Evolutionary conservation across 1,140 invertebrate genomes (phyloP).

Genomic region (Bombus vancouverensis): DNA sequence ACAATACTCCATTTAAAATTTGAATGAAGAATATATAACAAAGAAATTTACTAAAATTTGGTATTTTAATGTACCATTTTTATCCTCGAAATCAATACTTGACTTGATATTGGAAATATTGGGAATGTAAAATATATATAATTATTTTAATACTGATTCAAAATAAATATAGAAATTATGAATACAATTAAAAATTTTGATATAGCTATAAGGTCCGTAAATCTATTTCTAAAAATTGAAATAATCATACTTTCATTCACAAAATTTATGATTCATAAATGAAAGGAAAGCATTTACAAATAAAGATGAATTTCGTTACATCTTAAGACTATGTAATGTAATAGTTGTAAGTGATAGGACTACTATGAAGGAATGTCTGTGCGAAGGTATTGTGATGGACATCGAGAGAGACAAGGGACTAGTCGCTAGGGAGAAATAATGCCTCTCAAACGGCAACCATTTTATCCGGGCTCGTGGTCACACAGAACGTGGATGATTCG

Average conservation of each 20-base stretch:
- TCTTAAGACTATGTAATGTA: not conserved
- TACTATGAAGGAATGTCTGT: not conserved
- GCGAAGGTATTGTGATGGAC: not conserved
- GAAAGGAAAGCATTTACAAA: not conserved
- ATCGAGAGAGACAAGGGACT: not conserved
- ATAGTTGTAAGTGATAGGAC: not conserved
- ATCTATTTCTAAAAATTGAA: not conserved
- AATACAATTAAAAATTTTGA: not conserved
- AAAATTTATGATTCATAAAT: not conserved
- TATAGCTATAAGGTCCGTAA: not conserved
- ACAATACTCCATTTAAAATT: too few relatives aligned
- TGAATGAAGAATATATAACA: too few relatives aligned
- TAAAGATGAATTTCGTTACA: not conserved
- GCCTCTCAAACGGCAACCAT: conserved; percentile 35
- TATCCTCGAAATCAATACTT: too few relatives aligned
- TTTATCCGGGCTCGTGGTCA: conserved; percentile 43
- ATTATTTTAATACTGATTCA: not conserved
- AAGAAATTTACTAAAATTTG: too few relatives aligned
- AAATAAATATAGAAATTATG: not conserved
- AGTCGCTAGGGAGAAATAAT: conserved; percentile 4
- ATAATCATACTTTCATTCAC: not conserved
- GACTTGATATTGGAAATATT: too few relatives aligned
- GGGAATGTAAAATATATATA: too few relatives aligned
- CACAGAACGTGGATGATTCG: conserved; percentile 43
- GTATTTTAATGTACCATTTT: too few relatives aligned